phyloP scores from a whole-genome alignment of 1,140 invertebrate genomes.

The Branchinecta lindahli region DNA sequence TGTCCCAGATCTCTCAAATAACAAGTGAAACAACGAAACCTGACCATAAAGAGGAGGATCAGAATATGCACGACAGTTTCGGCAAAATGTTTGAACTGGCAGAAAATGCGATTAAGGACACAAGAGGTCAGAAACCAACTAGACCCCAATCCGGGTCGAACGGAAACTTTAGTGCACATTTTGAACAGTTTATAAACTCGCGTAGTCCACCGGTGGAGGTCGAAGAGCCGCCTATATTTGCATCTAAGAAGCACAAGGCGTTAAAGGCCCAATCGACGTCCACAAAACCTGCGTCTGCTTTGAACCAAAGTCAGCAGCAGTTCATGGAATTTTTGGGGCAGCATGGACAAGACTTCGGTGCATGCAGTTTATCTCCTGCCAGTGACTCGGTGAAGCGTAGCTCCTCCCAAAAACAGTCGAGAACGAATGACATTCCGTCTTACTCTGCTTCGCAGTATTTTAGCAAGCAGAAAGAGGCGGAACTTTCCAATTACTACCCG shows the following conservation, averaged over 20 bases:
- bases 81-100: background rate
- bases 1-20: background rate
- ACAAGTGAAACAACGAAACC: background rate
- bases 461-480: background rate
- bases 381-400: background rate
- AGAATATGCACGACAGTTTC: background rate
- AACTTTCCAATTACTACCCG: background rate
- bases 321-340: background rate
- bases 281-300: background rate
- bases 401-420: background rate
- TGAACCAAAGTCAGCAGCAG: background rate
- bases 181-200: background rate
- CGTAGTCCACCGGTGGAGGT: background rate
- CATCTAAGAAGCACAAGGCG: background rate
- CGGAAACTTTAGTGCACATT: background rate
- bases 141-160: background rate
- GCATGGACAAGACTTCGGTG: background rate
- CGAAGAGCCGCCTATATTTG: background rate
- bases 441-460: background rate
- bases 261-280: background rate
- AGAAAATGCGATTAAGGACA: background rate
- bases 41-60: background rate
- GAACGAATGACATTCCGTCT: constrained; percentile 2
- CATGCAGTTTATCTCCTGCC: background rate
- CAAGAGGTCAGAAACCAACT: background rate